phyloP scores from a whole-genome alignment of 2,888 invertebrate genomes.

The Pandemis heparana region DNA sequence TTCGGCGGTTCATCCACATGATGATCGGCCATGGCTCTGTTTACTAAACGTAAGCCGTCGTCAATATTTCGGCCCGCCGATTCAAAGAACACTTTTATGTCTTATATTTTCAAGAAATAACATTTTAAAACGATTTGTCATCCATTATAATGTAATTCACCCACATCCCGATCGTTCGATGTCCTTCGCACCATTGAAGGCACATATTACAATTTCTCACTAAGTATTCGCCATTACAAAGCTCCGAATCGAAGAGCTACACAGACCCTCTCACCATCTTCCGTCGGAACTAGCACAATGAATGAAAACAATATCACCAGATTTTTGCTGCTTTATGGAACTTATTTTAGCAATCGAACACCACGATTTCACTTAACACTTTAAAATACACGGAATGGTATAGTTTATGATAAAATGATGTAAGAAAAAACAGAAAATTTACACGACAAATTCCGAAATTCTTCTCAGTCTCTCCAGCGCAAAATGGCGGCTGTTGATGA shows the following conservation, averaged over 20 bases:
- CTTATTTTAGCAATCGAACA: conserved; percentile 78
- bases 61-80: conserved; percentile 86
- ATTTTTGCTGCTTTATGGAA: conserved; percentile 80
- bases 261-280: conserved; percentile 91
- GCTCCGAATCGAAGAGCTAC: conserved; percentile 89
- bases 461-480: conserved; percentile 92
- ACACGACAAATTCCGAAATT: conserved; percentile 90
- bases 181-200: conserved; percentile 90
- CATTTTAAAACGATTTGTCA: conserved; percentile 85
- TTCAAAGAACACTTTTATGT: conserved; percentile 85
- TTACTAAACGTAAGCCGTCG: conserved; percentile 89
- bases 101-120: conserved; percentile 83
- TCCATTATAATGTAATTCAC: conserved; percentile 85
- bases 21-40: conserved; percentile 96
- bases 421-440: conserved; percentile 88
- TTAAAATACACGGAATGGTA: conserved; percentile 86
- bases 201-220: conserved; percentile 89
- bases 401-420: conserved; percentile 85
- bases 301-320: conserved; percentile 88
- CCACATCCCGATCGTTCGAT: conserved; percentile 89
- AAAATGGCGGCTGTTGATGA: conserved; percentile 98
- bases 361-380: conserved; percentile 85
- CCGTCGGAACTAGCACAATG: conserved; percentile 90
- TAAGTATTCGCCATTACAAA: conserved; percentile 94
- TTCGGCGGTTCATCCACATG: conserved; percentile 97